Evolutionary conservation across 2,797 vertebrate species (phyloP).

Genomic region (Toxotes lorentzi): DNA sequence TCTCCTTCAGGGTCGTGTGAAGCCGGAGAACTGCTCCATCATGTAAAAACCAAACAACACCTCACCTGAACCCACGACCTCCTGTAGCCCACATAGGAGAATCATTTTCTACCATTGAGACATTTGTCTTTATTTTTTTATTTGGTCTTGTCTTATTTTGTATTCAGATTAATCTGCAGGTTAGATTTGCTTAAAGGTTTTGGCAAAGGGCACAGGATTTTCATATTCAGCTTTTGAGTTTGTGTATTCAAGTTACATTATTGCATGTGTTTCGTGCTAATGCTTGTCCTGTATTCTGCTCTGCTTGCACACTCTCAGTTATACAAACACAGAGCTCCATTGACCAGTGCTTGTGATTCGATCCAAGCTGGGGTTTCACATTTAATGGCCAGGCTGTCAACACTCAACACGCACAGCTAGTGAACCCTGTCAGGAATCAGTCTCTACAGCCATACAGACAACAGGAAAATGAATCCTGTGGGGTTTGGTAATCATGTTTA

Average conservation of each 20-base stretch:
- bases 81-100: constrained; percentile 48
- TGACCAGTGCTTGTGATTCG: constrained; percentile 60
- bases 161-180: constrained; percentile 72
- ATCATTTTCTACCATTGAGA: constrained; percentile 53
- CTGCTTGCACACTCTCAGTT: constrained; percentile 4
- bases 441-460: constrained; percentile 8
- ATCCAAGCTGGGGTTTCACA: constrained; percentile 60
- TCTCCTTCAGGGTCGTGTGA: constrained; percentile 73
- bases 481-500: constrained; percentile 25
- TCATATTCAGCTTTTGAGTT: constrained; percentile 42
- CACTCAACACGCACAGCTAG: constrained; percentile 79
- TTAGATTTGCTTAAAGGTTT: constrained; percentile 71
- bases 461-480: constrained; percentile 8
- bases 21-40: constrained; percentile 82
- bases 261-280: constrained; percentile 69
- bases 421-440: constrained; percentile 49
- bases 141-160: constrained; percentile 69
- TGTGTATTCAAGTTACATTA: constrained; percentile 62
- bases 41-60: constrained; percentile 76
- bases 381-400: constrained; percentile 77
- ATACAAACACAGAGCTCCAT: constrained; percentile 48
- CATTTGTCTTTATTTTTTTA: constrained; percentile 62
- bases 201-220: constrained; percentile 55
- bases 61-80: constrained; percentile 54
- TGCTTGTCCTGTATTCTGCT: constrained; percentile 54